These are phyloP conservation scores for Drosophila sturtevanti DNA, from an alignment of 1,140 invertebrate species.

Conservation along the genomic window DNA sequence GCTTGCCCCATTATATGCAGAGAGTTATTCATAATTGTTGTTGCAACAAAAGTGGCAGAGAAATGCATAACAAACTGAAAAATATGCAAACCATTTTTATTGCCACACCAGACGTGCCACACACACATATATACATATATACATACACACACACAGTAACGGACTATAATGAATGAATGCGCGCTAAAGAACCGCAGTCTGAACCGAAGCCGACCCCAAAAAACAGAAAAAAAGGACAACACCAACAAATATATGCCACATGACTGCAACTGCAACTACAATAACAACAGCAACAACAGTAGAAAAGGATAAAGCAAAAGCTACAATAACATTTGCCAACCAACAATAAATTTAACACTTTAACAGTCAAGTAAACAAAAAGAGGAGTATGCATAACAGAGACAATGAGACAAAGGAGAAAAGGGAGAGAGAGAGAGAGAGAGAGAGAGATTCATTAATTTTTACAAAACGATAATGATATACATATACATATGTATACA, in stretches of 20 bases:
- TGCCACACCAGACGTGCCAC: conserved; percentile 66
- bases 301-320: conserved; percentile 26
- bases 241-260: conserved; percentile 67
- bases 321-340: conserved; percentile 51
- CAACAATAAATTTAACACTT: conserved; percentile 79
- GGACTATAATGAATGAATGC: conserved; percentile 74
- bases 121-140: conserved; percentile 18
- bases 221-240: conserved; percentile 10
- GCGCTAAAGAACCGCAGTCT: conserved; percentile 72
- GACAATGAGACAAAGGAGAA: not conserved
- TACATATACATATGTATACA: not conserved
- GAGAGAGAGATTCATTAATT: not conserved
- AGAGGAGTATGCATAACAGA: not conserved
- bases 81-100: conserved; percentile 79
- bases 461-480: conserved; percentile 1
- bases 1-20: conserved; percentile 56
- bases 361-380: conserved; percentile 61
- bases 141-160: conserved; percentile 19
- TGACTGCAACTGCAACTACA: conserved; percentile 40
- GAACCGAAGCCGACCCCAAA: conserved; percentile 58
- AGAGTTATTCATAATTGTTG: conserved; percentile 80
- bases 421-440: not conserved
- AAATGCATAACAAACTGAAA: conserved; percentile 79
- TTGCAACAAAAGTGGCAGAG: conserved; percentile 71
- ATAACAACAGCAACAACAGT: conserved; percentile 48